Percentiles rank a stretch among this genome's conserved stretches.
These are phyloP conservation scores for Diacarnus erythraeanus DNA, from an alignment of 37 sponge, comb jelly and placozoan species.

Conservation along the genomic window DNA sequence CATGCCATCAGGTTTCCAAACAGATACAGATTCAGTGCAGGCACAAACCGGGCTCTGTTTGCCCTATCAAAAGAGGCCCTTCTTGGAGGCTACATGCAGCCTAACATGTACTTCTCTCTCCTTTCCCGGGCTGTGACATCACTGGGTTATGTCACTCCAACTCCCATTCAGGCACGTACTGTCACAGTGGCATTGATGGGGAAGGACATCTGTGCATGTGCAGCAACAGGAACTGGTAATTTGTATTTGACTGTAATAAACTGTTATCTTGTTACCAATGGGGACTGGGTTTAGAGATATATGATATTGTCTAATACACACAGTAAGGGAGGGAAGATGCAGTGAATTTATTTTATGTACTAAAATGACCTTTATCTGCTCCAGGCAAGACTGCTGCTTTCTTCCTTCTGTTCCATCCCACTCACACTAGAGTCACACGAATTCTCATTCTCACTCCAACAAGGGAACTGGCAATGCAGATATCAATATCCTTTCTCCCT, in stretches of 20 bases:
- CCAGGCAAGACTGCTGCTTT: conserved; percentile 97
- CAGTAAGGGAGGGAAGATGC: too few relatives aligned
- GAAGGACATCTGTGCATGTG: conserved; percentile 99
- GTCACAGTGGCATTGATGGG: conserved; percentile 98
- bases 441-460: conserved; percentile 94
- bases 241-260: too few relatives aligned
- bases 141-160: conserved; percentile 89
- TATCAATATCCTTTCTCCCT: conserved; percentile 1
- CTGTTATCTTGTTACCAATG: too few relatives aligned
- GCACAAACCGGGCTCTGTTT: neutral
- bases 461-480: conserved; percentile 96
- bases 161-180: conserved; percentile 91
- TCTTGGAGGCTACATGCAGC: too few relatives aligned
- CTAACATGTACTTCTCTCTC: conserved; percentile 3
- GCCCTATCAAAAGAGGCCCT: neutral
- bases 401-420: conserved; percentile 86
- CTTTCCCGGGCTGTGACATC: conserved; percentile 70
- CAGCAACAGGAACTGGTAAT: conserved; percentile 98
- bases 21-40: neutral
- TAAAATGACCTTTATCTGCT: too few relatives aligned
- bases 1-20: too few relatives aligned
- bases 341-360: too few relatives aligned
- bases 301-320: too few relatives aligned
- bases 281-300: too few relatives aligned
- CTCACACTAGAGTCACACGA: conserved; percentile 47